These are phyloP conservation scores for Cherax quadricarinatus DNA, from an alignment of 1,140 invertebrate genomes.

Conservation along the genomic window DNA sequence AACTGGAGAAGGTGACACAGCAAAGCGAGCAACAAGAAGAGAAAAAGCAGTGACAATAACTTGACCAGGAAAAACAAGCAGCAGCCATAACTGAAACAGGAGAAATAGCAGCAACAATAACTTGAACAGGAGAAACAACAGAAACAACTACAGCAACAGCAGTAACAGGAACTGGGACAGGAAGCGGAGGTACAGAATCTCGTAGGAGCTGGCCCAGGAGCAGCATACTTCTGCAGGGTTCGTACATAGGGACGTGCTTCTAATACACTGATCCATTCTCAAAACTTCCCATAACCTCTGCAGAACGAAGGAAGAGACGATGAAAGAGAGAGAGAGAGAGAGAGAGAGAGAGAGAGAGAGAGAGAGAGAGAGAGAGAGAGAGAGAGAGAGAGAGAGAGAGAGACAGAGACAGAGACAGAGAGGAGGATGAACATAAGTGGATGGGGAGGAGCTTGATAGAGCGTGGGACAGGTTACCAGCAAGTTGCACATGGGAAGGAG, in stretches of 20 bases:
- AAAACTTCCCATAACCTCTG: conserved; percentile 18
- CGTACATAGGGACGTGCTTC: conserved; percentile 37
- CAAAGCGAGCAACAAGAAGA: no score
- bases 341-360: not conserved
- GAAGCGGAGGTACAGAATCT: no score
- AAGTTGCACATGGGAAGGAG: not conserved
- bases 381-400: conserved; percentile 16
- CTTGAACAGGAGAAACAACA: no score
- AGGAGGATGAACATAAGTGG: not conserved
- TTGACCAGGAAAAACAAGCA: conserved; percentile 17
- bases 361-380: conserved; percentile 1
- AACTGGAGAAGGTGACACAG: no score
- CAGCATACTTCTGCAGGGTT: conserved; percentile 9
- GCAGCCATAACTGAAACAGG: not conserved
- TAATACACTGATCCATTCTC: conserved; percentile 54
- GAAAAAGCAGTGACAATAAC: no score
- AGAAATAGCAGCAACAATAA: no score
- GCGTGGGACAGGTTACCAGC: not conserved
- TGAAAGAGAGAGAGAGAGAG: not conserved
- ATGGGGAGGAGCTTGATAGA: not conserved
- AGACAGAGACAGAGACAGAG: not conserved
- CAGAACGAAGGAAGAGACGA: conserved; percentile 23
- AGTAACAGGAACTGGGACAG: no score
- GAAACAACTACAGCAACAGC: no score
- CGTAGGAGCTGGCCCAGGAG: no score